Evolutionary conservation across 2,888 invertebrate species (phyloP).

Genomic region (Clanis bilineata): DNA sequence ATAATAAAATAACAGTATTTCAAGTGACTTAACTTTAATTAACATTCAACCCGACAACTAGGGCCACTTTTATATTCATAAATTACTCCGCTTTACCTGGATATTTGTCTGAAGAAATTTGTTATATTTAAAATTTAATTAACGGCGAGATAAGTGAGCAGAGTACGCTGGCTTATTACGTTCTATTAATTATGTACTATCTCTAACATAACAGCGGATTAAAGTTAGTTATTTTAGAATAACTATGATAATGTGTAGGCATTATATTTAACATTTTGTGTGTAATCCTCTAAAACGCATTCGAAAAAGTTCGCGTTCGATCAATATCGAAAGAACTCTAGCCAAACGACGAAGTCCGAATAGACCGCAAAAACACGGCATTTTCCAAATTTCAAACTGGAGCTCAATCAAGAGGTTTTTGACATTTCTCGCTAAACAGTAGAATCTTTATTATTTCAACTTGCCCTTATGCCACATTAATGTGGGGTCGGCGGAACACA

Average conservation of each 20-base stretch:
- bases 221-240: not conserved
- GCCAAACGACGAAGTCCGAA: too few species aligned
- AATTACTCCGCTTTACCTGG: constrained; percentile 4
- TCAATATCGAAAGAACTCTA: too few species aligned
- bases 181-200: not conserved
- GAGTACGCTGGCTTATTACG: not conserved
- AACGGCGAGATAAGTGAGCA: not conserved
- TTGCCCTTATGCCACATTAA: too few species aligned
- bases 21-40: constrained; percentile 10
- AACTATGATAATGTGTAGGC: not conserved
- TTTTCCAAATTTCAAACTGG: too few species aligned
- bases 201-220: not conserved
- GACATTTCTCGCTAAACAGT: too few species aligned
- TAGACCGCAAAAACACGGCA: too few species aligned
- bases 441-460: too few species aligned
- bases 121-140: constrained; percentile 11
- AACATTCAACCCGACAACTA: constrained; percentile 4
- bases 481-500: too few species aligned
- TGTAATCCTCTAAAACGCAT: too few species aligned
- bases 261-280: not conserved
- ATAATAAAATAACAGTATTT: constrained; percentile 10
- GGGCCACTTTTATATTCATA: constrained; percentile 10
- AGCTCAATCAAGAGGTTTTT: too few species aligned
- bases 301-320: too few species aligned
- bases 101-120: constrained; percentile 3